These are phyloP conservation scores for Echiichthys vipera DNA, from an alignment of 2,797 vertebrate genomes.

Conservation along the genomic window DNA sequence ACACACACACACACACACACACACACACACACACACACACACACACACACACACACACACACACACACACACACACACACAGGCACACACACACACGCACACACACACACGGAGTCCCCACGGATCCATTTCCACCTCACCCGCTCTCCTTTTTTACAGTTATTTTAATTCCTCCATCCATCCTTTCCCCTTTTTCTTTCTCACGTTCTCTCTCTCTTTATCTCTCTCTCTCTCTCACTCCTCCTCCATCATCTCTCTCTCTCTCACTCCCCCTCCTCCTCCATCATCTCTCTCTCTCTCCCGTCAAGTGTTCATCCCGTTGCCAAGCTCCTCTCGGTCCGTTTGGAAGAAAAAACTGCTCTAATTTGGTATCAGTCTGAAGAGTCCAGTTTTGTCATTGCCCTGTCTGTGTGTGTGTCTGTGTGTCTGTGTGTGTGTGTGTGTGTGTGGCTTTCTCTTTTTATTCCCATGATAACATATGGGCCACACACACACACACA, in stretches of 20 bases:
- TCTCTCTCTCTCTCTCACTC: neutral
- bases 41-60: constrained; percentile 31
- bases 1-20: constrained; percentile 34
- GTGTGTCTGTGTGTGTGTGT: constrained; percentile 13
- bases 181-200: constrained; percentile 36
- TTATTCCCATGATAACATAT: too few species aligned
- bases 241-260: neutral
- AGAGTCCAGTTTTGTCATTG: constrained; percentile 59
- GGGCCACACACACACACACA: too few species aligned
- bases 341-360: constrained; percentile 44
- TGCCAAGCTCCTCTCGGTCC: constrained; percentile 58
- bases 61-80: constrained; percentile 41
- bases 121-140: constrained; percentile 40
- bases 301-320: constrained; percentile 43
- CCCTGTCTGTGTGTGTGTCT: constrained; percentile 25
- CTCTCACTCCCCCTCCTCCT: neutral
- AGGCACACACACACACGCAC: constrained; percentile 28
- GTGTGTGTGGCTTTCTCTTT: too few species aligned
- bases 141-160: constrained; percentile 42
- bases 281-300: constrained; percentile 10
- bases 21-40: constrained; percentile 41
- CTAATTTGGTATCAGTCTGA: constrained; percentile 70
- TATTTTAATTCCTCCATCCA: constrained; percentile 59
- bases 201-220: constrained; percentile 34
- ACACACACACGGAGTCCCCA: constrained; percentile 36